phyloP scores from a whole-genome alignment of 2,888 invertebrate genomes.

The Mythimna vitellina region DNA sequence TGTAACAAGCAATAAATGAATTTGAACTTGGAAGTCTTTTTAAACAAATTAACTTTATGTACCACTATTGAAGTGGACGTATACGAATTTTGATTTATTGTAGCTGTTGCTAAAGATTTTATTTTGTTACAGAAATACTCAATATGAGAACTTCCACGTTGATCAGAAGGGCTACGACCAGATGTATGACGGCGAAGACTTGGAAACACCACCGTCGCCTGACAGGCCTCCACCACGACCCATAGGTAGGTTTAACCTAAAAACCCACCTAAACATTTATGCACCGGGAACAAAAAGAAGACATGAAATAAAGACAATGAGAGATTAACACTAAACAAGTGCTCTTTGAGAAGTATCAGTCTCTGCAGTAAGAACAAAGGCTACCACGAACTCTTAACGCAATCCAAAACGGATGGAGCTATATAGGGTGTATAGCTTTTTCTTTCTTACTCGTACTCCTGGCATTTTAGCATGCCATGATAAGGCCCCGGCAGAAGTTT shows the following conservation, averaged over 20 bases:
- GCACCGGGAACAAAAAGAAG: neutral
- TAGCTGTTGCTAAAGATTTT: neutral
- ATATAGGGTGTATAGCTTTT: no score
- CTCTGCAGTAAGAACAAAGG: no score
- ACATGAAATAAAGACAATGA: no score
- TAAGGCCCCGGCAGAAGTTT: no score
- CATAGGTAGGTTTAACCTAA: conserved; percentile 83
- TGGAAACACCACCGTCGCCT: conserved; percentile 95
- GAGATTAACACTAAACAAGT: no score
- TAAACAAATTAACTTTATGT: neutral
- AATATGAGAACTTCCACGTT: conserved; percentile 93
- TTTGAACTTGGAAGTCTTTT: no score
- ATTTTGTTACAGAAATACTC: conserved; percentile 89
- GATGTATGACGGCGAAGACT: conserved; percentile 92
- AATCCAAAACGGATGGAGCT: no score
- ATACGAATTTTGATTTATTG: neutral
- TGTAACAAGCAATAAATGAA: no score
- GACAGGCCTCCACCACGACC: conserved; percentile 96
- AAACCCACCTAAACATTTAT: neutral
- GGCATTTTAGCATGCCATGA: no score
- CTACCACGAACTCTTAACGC: no score
- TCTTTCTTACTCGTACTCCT: no score
- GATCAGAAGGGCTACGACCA: conserved; percentile 90
- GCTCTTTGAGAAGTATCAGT: no score
- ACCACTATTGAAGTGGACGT: neutral